These are phyloP conservation scores for Cheirogaleus major DNA, from an alignment of 2,797 vertebrate genomes.

Conservation along the genomic window DNA sequence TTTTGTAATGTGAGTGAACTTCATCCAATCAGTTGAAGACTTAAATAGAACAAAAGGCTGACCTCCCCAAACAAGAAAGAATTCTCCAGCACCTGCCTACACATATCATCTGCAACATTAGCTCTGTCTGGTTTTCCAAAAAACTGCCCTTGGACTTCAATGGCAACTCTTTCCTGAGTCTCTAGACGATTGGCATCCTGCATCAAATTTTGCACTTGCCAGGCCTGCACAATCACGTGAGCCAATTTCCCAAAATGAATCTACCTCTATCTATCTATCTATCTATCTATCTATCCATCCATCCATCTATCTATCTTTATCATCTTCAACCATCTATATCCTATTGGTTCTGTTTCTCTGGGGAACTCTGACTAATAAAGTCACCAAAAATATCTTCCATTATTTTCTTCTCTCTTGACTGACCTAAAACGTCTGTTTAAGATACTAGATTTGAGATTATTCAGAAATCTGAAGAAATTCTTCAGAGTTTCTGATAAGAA, in stretches of 20 bases:
- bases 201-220: neutral
- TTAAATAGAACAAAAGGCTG: neutral
- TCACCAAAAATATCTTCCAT: neutral
- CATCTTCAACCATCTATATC: neutral
- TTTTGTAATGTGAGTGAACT: neutral
- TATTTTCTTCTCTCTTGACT: neutral
- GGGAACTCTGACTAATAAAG: neutral
- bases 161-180: rapidly evolving
- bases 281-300: neutral
- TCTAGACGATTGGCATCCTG: neutral
- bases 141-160: neutral
- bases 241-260: neutral
- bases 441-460: neutral
- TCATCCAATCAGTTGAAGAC: neutral
- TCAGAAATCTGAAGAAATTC: neutral
- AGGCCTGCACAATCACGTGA: neutral
- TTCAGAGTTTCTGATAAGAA: neutral
- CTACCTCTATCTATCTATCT: neutral
- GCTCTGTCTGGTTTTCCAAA: neutral
- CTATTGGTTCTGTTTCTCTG: neutral
- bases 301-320: neutral
- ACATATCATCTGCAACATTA: neutral
- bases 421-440: neutral
- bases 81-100: neutral
- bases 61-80: neutral